A percentile compares a stretch with the other conserved stretches of the same genome.
Evolutionary conservation across 2,113 vertebrate genomes (phyloP).

Genomic region (Danio rerio): DNA sequence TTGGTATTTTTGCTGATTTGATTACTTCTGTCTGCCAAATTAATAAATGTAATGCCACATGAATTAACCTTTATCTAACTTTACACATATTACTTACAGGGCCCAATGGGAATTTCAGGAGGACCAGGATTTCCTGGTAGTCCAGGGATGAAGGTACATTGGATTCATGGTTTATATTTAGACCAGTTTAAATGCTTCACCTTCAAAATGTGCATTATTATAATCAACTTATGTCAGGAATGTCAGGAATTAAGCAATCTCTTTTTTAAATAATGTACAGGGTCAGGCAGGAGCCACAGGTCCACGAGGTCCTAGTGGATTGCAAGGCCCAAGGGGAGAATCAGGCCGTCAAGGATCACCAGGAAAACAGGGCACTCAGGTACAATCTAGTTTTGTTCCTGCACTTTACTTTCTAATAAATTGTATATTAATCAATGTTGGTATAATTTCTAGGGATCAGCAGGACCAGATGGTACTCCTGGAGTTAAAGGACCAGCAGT

Average conservation of each 20-base stretch:
- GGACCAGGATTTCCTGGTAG: conserved; percentile 89
- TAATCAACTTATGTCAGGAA: background rate
- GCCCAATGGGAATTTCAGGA: conserved; percentile 88
- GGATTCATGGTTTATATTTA: background rate
- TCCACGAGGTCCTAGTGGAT: conserved; percentile 88
- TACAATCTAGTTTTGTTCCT: conserved; percentile 58
- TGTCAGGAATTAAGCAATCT: background rate
- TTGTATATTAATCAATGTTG: background rate
- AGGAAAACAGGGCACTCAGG: conserved; percentile 84
- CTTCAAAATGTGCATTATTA: background rate
- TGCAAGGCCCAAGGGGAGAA: conserved; percentile 90
- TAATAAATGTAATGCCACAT: too few species aligned
- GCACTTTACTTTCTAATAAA: background rate
- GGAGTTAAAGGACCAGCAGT: conserved; percentile 86
- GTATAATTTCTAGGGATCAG: conserved; percentile 72
- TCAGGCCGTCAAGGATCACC: conserved; percentile 81
- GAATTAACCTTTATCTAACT: too few species aligned
- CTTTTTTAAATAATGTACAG: conserved; percentile 65
- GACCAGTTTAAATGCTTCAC: background rate
- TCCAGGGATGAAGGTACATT: conserved; percentile 90
- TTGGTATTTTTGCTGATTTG: too few species aligned
- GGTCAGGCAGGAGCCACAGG: conserved; percentile 93
- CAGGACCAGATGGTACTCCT: conserved; percentile 81
- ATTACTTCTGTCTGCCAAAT: too few species aligned
- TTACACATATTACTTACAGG: conserved; percentile 71